Base-by-base conservation (phyloP, 2,113 vertebrate species). In the Noctilio leporinus region DNA sequence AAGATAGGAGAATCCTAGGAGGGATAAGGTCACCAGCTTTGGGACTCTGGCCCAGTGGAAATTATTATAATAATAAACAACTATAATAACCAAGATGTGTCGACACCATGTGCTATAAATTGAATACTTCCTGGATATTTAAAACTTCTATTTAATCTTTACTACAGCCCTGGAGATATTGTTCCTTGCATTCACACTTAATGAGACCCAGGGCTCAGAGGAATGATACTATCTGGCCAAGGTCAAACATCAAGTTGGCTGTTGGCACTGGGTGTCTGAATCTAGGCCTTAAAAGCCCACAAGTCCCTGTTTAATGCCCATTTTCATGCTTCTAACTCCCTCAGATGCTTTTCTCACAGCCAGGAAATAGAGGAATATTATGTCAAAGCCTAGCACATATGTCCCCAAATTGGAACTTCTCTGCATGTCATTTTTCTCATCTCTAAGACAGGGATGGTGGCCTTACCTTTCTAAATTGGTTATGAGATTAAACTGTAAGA, bases 331-430 rank as follows among this genome's bases (percentile, higher is more conserved):
- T 73, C 19, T 65, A 65, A 53, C 15, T 67, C 43, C 53, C 45
- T 94, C 15, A 2, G 2, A 24, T 0, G 57, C 19, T 86, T 81
- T 76, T 64, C 22, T 90, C 17, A 26, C 3, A 53, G 40, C 67
- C 72, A 92, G 22, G 20, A 55, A 62, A 73, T 75, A 49, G 89
- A 65, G 73, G 89, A 75, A 92, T 49, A 35, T 45, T 87, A 33
- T 28, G 28, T 82, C 20, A 69, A 77, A 93, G 38, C 17, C 45
- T 92, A 65, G 75, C 73, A 85, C 26, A 22, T 84, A 67, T n/a
- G 35, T 87, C 28, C 38, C 43, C 75, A 76, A 65, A 89, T 70
- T 45, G 70, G 40, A 89, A 65, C 19, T 62, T 75, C 43, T 53
- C 62, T 49, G 38, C 35, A 73, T 77, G 45, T 84, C 59, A 47